Conservation (phyloP, 2,888 invertebrate species). For the Scrobipalpa costella region DNA sequence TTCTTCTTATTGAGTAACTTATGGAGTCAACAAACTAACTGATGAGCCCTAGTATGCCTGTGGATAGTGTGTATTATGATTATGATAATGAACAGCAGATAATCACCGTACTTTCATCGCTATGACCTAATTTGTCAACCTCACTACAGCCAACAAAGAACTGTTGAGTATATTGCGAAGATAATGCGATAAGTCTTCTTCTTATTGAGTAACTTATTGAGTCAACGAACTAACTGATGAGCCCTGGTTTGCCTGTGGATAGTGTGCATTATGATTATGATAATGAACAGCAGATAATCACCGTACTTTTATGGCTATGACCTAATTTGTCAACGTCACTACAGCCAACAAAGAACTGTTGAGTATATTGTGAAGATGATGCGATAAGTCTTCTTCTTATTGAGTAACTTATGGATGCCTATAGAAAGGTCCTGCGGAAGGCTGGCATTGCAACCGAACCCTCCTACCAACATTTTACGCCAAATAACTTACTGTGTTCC, state of each 20-base stretch:
- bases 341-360: slow-evolving; percentile 22
- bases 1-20: too few relatives aligned
- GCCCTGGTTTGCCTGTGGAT: slow-evolving; percentile 19
- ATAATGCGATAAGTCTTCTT: too few relatives aligned
- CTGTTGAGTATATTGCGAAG: slow-evolving; percentile 7
- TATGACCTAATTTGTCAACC: slow-evolving; percentile 28
- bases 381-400: too few relatives aligned
- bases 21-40: too few relatives aligned
- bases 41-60: too few relatives aligned
- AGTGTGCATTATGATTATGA: slow-evolving; percentile 27
- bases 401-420: too few relatives aligned
- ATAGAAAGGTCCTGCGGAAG: too few relatives aligned
- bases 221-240: too few relatives aligned
- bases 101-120: slow-evolving; percentile 27
- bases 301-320: slow-evolving; percentile 24
- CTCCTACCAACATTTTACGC: too few relatives aligned
- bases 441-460: too few relatives aligned
- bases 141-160: slow-evolving; percentile 24
- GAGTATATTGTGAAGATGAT: neutral
- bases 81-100: slow-evolving; percentile 17
- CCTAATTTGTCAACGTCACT: slow-evolving; percentile 29
- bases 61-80: slow-evolving; percentile 27
- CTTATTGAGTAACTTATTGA: too few relatives aligned
- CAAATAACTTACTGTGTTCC: too few relatives aligned
- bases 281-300: slow-evolving; percentile 20